Evolutionary conservation across 2,797 vertebrate genomes (phyloP).

Genomic region (Huso huso): DNA sequence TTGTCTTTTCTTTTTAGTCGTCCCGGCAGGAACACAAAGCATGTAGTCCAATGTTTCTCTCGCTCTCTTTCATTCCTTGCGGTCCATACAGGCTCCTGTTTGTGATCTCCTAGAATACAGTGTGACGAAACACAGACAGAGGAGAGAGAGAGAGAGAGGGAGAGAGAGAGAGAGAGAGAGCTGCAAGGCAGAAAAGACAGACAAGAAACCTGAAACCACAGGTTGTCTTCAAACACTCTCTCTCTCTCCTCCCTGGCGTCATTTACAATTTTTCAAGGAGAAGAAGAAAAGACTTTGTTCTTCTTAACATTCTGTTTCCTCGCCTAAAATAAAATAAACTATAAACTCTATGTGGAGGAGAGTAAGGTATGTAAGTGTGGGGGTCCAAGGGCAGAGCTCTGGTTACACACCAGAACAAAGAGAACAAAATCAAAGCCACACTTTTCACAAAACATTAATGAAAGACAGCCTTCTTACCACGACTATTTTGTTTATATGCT

Average conservation of each 20-base stretch:
- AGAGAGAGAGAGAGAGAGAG: constrained; percentile 22
- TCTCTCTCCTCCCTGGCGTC: constrained; percentile 6
- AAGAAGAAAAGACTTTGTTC: too few species aligned
- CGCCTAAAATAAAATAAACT: too few species aligned
- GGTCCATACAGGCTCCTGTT: constrained; percentile 12
- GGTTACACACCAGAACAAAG: too few species aligned
- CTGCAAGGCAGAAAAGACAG: constrained; percentile 29
- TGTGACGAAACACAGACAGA: constrained; percentile 18
- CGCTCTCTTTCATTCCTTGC: constrained; percentile 18
- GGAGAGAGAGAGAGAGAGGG: constrained; percentile 20
- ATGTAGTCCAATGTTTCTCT: constrained; percentile 14
- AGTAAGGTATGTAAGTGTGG: too few species aligned
- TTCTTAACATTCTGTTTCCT: too few species aligned
- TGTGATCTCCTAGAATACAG: constrained; percentile 10
- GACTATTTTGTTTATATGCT: too few species aligned
- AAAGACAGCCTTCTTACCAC: too few species aligned
- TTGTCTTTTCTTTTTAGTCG: constrained; percentile 7
- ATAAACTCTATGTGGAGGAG: too few species aligned
- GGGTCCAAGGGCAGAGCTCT: too few species aligned
- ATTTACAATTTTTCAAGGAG: too few species aligned
- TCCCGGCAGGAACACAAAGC: constrained; percentile 2
- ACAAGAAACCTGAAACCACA: constrained; percentile 46
- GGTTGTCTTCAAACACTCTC: constrained; percentile 39
- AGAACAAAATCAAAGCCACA: too few species aligned
- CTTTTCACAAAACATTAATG: too few species aligned